Evolutionary conservation across 2,888 invertebrate genomes (phyloP).

Genomic region (Hypomecis atomaria): DNA sequence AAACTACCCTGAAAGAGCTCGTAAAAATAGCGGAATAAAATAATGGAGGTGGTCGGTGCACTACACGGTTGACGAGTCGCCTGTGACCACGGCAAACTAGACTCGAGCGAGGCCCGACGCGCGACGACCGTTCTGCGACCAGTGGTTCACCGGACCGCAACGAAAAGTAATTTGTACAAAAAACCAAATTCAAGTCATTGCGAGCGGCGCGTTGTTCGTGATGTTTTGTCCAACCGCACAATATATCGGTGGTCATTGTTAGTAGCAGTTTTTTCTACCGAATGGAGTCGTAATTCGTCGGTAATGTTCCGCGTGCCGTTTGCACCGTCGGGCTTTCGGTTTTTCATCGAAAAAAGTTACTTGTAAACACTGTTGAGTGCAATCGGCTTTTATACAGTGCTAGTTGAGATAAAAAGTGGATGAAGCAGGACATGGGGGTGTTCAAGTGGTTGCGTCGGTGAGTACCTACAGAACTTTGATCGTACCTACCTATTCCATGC

Average conservation of each 20-base stretch:
- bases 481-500: background rate
- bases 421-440: constrained; percentile 76
- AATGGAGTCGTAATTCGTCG: constrained; percentile 68
- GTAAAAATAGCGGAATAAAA: constrained; percentile 25
- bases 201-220: constrained; percentile 79
- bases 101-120: constrained; percentile 62
- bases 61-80: constrained; percentile 53
- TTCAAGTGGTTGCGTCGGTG: constrained; percentile 82
- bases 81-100: constrained; percentile 57
- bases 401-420: constrained; percentile 65
- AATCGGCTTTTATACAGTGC: constrained; percentile 47
- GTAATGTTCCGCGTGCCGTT: constrained; percentile 74
- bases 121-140: constrained; percentile 59
- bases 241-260: constrained; percentile 82
- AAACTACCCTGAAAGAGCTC: constrained; percentile 31
- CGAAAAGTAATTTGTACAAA: constrained; percentile 84
- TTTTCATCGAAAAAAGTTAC: constrained; percentile 56
- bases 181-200: constrained; percentile 83
- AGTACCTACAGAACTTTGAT: constrained; percentile 48
- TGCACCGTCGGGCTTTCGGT: constrained; percentile 59
- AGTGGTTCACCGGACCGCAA: constrained; percentile 81
- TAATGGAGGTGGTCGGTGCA: constrained; percentile 43
- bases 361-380: constrained; percentile 42
- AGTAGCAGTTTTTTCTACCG: constrained; percentile 76
- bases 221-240: constrained; percentile 84